phyloP scores from a whole-genome alignment of 2,888 invertebrate species.

The Aphrophora alni region DNA sequence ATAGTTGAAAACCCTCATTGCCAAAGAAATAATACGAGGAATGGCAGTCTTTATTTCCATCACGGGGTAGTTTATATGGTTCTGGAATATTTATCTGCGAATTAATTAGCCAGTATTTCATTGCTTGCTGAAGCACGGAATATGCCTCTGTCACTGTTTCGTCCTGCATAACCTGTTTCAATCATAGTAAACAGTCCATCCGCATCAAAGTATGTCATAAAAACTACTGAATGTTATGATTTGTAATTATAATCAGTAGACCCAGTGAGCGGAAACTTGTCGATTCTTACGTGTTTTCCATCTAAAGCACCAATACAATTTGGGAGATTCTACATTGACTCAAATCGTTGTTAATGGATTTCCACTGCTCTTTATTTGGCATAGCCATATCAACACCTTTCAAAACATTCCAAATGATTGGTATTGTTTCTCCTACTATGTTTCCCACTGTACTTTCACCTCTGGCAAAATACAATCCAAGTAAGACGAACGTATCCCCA shows the following conservation, averaged over 20 bases:
- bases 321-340: conserved; percentile 51
- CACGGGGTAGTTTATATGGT: conserved; percentile 23
- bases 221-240: conserved; percentile 50
- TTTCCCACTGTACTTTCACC: conserved; percentile 18
- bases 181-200: conserved; percentile 53
- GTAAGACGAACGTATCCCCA: neutral
- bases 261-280: conserved; percentile 50
- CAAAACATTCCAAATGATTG: conserved; percentile 30
- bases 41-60: conserved; percentile 34
- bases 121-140: conserved; percentile 43
- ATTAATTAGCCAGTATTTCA: neutral
- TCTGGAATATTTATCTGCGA: conserved; percentile 37
- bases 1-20: conserved; percentile 49
- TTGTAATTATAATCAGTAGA: conserved; percentile 52
- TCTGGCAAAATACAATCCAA: conserved; percentile 22
- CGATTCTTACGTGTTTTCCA: conserved; percentile 50
- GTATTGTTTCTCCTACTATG: conserved; percentile 17
- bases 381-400: conserved; percentile 40
- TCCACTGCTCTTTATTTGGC: conserved; percentile 47
- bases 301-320: neutral
- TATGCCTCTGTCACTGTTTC: conserved; percentile 54
- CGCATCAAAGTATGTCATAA: conserved; percentile 52
- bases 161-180: conserved; percentile 52
- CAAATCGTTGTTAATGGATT: conserved; percentile 39
- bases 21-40: conserved; percentile 34